Base-by-base conservation (phyloP, 2,113 vertebrate genomes). In the Etheostoma spectabile region DNA sequence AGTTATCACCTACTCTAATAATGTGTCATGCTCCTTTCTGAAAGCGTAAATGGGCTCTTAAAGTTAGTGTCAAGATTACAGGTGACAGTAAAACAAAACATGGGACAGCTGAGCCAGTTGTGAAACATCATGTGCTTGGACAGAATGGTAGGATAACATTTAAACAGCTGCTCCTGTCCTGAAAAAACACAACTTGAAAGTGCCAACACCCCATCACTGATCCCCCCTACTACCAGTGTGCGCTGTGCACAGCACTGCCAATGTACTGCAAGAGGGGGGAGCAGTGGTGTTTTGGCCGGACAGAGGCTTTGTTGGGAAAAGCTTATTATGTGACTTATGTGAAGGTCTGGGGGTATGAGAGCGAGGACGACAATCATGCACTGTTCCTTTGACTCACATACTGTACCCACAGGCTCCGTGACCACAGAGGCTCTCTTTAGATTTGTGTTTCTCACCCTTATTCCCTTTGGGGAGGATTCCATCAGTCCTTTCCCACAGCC, bases 121-220 rank as follows among this genome's bases (percentile, higher is more conserved):
- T 64, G 80, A 84, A 91, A 88, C 82, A 70, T 45, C 14, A 24
- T 81, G 87, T 77, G 85, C 79, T 86, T 33, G 68, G 64, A 82
- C 83, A 81, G 64, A 87, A 88, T 64, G 51, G 71, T 80, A 71
- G 77, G 73, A 94, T 83, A 95, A 95, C 92, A 93, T 95, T 94
- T 93, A 84, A 89, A 92, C 93, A 95, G 93, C 94, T 93, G 93
- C 76, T 87, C 75, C 86, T 51, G 74, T 78, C 85, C 79, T 87
- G 85, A 80, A 80, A 86, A 88, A 90, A 91, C 69, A 79, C 68
- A 77, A 83, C 82, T 57, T 84, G 76, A 88, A 86, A 87, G 86
- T 86, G 79, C 89, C 89, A 87, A 70, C 83, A 79, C 74, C 82
- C 73, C 64, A 78, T 78, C 72, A 65, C 51, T 12, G 51, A 70